Base-by-base conservation (phyloP, 2,797 vertebrate species). In the Etheostoma nigrum region DNA sequence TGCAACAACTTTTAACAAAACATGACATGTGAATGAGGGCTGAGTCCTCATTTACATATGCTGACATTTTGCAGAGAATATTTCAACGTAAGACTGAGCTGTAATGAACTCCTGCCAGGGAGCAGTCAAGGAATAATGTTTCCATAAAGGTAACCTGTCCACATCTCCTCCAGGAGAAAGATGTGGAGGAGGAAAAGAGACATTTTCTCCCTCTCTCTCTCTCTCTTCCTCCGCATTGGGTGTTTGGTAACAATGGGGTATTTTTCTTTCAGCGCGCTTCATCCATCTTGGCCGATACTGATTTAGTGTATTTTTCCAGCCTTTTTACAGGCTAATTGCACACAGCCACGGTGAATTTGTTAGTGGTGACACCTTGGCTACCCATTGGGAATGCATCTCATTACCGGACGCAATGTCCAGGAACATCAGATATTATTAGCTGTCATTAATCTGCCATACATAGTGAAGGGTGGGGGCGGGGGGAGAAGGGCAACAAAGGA, bases 341-440 rank as follows among this genome's bases (percentile, higher is more conserved):
- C 93, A 90, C 94, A 90, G 96, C 95, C 91, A 95, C 92, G 91
- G 96, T 91, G 95, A 97, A 98, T 99, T 98, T 98, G 98, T 99
- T 98, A 98, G 97, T 97, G 96, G 96, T 98, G 97, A 97, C 98
- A 98, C 96, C 96, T 97, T 30, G 89, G 94, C 95, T 96, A 96
- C 96, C 97, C 97, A 94, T 93, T 96, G 97, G 97, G 97, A 98
- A 97, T 96, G 94, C 95, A 96, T 95, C 97, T 98, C 97, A 99
- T 99, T 99, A 98, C 96, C 94, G 67, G 95, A 95, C 96, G 93
- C 89, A 87, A 96, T 96, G 97, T 98, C 97, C 97, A 98, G 97
- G 97, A 97, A 98, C 96, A 98, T 98, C 97, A 97, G 97, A 97
- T 97, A 97, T 98, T 99, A 99, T 99, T 98, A 98, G 96, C 96